phyloP scores from a whole-genome alignment of 2,113 vertebrate species.

The Chloebia gouldiae region DNA sequence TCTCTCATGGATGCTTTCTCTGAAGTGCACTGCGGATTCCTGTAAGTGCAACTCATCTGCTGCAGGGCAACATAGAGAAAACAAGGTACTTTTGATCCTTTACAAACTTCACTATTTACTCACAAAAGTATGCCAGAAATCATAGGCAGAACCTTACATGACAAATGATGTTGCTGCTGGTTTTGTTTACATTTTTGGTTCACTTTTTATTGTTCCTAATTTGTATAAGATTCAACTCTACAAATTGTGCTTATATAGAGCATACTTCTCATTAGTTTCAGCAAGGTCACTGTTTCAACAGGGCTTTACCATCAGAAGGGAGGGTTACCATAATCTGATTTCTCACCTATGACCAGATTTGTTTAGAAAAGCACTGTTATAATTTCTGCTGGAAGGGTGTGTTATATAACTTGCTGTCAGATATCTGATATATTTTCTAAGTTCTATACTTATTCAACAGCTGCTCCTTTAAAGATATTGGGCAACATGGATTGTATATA shows the following conservation, averaged over 20 bases:
- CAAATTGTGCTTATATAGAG: background rate
- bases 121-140: background rate
- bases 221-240: background rate
- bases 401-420: background rate
- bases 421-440: background rate
- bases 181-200: background rate
- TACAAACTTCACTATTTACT: background rate
- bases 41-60: background rate
- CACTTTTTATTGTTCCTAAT: background rate
- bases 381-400: background rate
- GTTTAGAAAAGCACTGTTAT: background rate
- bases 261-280: background rate
- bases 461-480: background rate
- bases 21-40: background rate
- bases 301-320: background rate
- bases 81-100: background rate
- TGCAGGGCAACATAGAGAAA: background rate
- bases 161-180: background rate
- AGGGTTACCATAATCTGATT: background rate
- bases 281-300: background rate
- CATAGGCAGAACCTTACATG: background rate
- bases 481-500: background rate
- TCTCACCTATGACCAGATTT: background rate
- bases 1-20: background rate
- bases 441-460: background rate